Evolutionary conservation across 92 coral and sea anemone genomes (phyloP).

Genomic region (Anthopleura xanthogrammica): DNA sequence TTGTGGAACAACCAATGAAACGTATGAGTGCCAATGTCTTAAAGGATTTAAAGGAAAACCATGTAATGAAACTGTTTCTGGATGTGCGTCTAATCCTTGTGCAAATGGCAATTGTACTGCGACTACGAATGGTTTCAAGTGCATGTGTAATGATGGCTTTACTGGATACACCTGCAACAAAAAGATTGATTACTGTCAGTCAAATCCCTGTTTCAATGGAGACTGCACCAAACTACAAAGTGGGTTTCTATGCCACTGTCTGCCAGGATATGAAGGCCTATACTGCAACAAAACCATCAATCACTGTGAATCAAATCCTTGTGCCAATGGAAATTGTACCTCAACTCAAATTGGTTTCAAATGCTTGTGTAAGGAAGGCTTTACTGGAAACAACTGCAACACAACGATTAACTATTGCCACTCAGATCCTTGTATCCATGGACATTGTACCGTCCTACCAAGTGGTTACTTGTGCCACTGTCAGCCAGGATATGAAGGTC

Average conservation of each 20-base stretch:
- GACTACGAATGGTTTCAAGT: slow-evolving; percentile 25
- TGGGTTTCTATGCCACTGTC: slow-evolving; percentile 46
- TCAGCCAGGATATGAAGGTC: slow-evolving; percentile 46
- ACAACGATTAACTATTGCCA: slow-evolving; percentile 43
- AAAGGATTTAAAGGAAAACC: slow-evolving; percentile 5
- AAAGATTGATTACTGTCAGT: slow-evolving; percentile 45
- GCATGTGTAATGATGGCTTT: slow-evolving; percentile 6
- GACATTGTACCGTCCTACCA: slow-evolving; percentile 26
- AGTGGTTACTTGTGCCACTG: slow-evolving; percentile 44
- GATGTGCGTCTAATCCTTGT: slow-evolving; percentile 39
- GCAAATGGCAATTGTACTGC: neutral
- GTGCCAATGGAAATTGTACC: slow-evolving; percentile 22
- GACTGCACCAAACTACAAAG: slow-evolving; percentile 19
- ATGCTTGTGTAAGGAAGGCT: slow-evolving; percentile 16
- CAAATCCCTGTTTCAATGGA: slow-evolving; percentile 52
- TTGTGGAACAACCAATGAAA: slow-evolving; percentile 13
- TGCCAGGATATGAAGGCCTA: slow-evolving; percentile 46
- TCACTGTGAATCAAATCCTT: slow-evolving; percentile 22
- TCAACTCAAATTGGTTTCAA: slow-evolving; percentile 21
- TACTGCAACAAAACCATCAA: slow-evolving; percentile 40
- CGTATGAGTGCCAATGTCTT: slow-evolving; percentile 18
- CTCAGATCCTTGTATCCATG: slow-evolving; percentile 51
- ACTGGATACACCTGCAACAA: slow-evolving; percentile 37
- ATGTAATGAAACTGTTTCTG: slow-evolving; percentile 16
- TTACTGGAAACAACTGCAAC: slow-evolving; percentile 37